These are phyloP conservation scores for Dipodomys stephensi DNA, from an alignment of 2,113 vertebrate genomes.

Conservation along the genomic window DNA sequence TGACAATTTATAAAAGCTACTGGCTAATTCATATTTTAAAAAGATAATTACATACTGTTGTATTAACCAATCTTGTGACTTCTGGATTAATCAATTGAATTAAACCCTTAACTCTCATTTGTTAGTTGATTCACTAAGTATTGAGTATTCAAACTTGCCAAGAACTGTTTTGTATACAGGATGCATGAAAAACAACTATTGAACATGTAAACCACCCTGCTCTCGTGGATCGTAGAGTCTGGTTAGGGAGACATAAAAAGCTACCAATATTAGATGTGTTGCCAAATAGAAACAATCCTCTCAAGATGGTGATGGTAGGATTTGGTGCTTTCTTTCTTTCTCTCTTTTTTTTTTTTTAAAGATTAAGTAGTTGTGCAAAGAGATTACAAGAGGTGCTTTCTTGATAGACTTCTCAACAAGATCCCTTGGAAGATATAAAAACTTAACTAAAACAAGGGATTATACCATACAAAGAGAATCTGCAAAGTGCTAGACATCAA, in stretches of 20 bases:
- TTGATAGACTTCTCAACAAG: background rate
- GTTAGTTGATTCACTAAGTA: background rate
- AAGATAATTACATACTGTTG: background rate
- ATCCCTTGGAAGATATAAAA: background rate
- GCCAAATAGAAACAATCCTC: background rate
- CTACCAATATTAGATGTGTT: background rate
- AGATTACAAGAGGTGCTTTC: background rate
- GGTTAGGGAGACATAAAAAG: background rate
- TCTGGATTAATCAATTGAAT: background rate
- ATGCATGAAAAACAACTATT: background rate
- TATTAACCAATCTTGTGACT: slow-evolving; percentile 12
- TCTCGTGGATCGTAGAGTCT: background rate
- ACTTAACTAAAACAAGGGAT: background rate
- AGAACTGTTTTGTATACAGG: background rate
- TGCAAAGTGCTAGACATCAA: background rate
- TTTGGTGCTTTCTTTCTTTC: background rate
- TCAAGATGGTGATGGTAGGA: background rate
- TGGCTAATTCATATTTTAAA: background rate
- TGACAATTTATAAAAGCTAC: background rate
- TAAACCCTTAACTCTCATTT: background rate
- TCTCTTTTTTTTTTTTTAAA: too few relatives aligned
- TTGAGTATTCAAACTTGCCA: background rate
- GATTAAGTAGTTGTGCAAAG: too few relatives aligned
- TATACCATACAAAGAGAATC: background rate
- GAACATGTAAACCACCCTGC: background rate